Evolutionary conservation across 2,797 vertebrate genomes (phyloP), one percentile per base, ranked within the genome.

Genomic region (Pipistrellus pipistrellus): DNA sequence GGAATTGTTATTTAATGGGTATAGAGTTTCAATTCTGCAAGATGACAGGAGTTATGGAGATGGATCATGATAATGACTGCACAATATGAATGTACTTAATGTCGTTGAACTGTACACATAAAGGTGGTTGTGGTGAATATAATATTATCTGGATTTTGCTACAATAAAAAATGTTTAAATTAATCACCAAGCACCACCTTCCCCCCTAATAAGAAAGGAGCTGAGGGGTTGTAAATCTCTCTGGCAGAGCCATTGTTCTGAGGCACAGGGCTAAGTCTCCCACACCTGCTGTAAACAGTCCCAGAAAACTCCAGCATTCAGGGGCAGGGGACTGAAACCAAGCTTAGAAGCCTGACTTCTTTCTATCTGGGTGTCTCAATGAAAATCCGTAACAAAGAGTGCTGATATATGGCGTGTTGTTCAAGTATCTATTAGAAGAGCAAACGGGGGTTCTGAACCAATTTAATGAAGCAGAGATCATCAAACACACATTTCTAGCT

Each of bases 391-490:
- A 69, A 80, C 25, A 55, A 53, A 35, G 48, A 94, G 66, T 8
- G 21, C 48, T 92, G 82, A 81, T 64, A 69, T 14, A 77, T 14
- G 75, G 35, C 62, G 32, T 85, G 72, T 64, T 91, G 66, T 87
- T 89, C 83, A 82, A 95, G 69, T 27, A 48, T 77, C 95, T 88
- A 81, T 94, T 90, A 87, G 76, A 96, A 86, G 93, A 93, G 89
- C 55, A 92, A 87, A 95, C 73, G 94, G 92, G 6, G 68, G 44
- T 69, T 97, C 94, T 88, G 25, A 85, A 87, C 83, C 78, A 84
- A 82, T 89, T 88, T 81, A 93, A 92, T 94, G 81, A 94, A 94
- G 62, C 92, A 81, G 85, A 88, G 76, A 91, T 66, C 64, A 92
- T 91, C 93, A 95, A 92, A 71, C 59, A 80, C 7, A 53, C 62